Evolutionary conservation across 2,113 vertebrate genomes (phyloP), one percentile per base, ranked within the genome.

Genomic region (Thamnophis sirtalis): DNA sequence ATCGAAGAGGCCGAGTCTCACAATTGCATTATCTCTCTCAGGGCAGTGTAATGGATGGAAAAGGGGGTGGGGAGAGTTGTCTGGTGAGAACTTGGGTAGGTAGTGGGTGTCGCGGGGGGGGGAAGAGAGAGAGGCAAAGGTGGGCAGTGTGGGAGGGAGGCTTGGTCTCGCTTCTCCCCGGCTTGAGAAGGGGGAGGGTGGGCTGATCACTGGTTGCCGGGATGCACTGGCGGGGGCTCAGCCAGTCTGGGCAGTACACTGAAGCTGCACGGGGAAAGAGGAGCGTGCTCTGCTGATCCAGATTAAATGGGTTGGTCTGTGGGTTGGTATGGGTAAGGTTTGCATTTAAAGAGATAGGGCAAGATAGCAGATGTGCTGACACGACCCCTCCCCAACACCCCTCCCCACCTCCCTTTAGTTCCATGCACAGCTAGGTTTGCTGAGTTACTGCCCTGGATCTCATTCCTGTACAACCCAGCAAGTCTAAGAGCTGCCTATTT

Each of bases 221-320:
- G 92, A 86, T 90, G 92, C 89, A 26, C 89, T 60, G 24, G 84
- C 58, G 6, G 88, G 84, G 19, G 73, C 60, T 93, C 84, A 63
- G 84, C 89, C 58, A 89, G 38, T 49, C 51, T 3, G 56, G 58
- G 85, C 51, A 73, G 84, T 51, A 58, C 58, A 1, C 48, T 28
- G 63, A 58, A 86, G 54, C 73, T 55, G 73, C 43, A 24, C 58
- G 84, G 84, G 92, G 92, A 68, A 87, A 90, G 89, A 24, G 15
- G 54, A 6, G 58, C 58, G 38, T 49, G 43, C 51, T 26, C 51
- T 17, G 73, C 9, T 55, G 43, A 43, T 87, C 28, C n/a, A 43
- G 63, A 63, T 58, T 84, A 38, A 38, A 24, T 10, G 80, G 49
- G 48, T 3, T 24, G 73, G 53, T 5, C 28, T 68, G 38, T 19